These are phyloP conservation scores for Manis crassicaudata DNA, from an alignment of 2,797 vertebrate species.

Conservation along the genomic window DNA sequence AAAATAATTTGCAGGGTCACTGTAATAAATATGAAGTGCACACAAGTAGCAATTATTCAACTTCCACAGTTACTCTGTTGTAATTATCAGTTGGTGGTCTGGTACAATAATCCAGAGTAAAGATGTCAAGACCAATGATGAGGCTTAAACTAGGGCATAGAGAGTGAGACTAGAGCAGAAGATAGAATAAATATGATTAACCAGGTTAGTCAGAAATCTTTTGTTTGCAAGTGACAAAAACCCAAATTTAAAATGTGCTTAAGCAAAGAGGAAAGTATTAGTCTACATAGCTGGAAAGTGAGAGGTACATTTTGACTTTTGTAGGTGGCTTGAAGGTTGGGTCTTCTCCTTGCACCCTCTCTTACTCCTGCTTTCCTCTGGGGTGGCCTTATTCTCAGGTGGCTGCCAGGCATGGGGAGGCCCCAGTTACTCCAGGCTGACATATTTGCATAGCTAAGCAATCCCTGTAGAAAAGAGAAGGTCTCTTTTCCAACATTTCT, in stretches of 20 bases:
- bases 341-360: background rate
- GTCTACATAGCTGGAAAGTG: accelerated
- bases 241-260: background rate
- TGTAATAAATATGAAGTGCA: background rate
- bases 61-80: background rate
- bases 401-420: accelerated
- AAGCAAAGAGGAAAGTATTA: background rate
- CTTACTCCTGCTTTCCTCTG: background rate
- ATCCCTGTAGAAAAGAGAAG: background rate
- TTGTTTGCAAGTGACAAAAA: background rate
- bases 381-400: background rate
- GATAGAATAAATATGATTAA: background rate
- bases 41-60: background rate
- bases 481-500: background rate
- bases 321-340: background rate
- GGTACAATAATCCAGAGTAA: background rate
- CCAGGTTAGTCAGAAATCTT: background rate
- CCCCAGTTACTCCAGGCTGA: background rate
- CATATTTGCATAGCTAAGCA: background rate
- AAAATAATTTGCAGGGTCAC: background rate
- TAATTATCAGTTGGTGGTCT: background rate
- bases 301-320: background rate
- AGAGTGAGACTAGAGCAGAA: background rate
- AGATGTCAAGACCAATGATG: background rate
- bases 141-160: background rate